Evolutionary conservation across 2,113 vertebrate genomes (phyloP), one percentile per base, ranked within the genome.

Genomic region (Parotia lawesii): DNA sequence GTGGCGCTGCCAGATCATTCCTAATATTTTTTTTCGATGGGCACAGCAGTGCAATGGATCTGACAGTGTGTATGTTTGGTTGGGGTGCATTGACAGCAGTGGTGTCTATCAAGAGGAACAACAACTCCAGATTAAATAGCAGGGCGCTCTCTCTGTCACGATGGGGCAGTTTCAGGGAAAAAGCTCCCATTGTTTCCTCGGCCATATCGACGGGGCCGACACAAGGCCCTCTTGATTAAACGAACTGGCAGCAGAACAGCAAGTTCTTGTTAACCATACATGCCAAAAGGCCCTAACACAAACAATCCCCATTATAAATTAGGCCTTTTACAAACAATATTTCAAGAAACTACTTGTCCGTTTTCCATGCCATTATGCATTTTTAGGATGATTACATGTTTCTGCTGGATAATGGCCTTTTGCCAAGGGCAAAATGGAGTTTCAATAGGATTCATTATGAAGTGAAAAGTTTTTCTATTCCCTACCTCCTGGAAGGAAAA

Each of bases 321-420:
- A 96, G 94, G 97, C 95, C 94, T 96, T 97, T 97, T 97, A 96
- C 92, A 98, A 96, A 97, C 94, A 96, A 96, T 97, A 97, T 98
- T 98, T 97, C 94, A 97, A 97, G 96, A 94, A 97, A 98, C 98
- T 97, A 94, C 97, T 96, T 98, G 98, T 98, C 98, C 91, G 72
- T 98, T 98, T 98, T 98, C 98, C 98, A 96, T 96, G 98, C 97
- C 97, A 97, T 98, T 98, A 98, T 98, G 98, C 98, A 97, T 97
- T 98, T 98, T 98, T 97, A 96, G 97, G 97, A 98, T 98, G 98
- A 99, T 98, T 98, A 98, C 98, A 98, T 97, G 98, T 98, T 98
- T 98, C 98, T 98, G 97, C 97, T 98, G 98, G 98, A 98, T 98
- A 98, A 98, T 98, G 98, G 98, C 98, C 93, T 96, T 97, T 98